Evolutionary conservation across 2,888 invertebrate genomes (phyloP).

Genomic region (Scaptomyza flava): DNA sequence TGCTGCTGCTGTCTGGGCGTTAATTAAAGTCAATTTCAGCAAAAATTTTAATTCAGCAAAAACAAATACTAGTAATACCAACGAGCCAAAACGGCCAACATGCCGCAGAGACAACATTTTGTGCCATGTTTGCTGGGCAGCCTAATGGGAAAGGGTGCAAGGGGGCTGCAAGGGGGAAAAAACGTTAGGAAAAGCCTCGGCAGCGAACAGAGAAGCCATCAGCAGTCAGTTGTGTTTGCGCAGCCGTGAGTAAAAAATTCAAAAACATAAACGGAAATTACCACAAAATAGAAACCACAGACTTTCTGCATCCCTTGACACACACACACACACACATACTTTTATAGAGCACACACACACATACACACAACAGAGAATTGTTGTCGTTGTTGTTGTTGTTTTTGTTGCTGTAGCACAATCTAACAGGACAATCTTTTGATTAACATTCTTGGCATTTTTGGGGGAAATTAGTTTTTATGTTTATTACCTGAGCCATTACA

Average conservation of each 20-base stretch:
- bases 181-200: slow-evolving; percentile 33
- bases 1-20: slow-evolving; percentile 11
- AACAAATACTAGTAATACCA: slow-evolving; percentile 57
- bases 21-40: slow-evolving; percentile 62
- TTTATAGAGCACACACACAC: slow-evolving; percentile 10
- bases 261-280: slow-evolving; percentile 81
- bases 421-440: slow-evolving; percentile 79
- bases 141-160: slow-evolving; percentile 1
- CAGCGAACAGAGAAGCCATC: slow-evolving; percentile 46
- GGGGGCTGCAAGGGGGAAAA: not conserved
- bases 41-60: slow-evolving; percentile 61
- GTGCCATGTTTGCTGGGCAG: slow-evolving; percentile 35
- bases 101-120: slow-evolving; percentile 50
- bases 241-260: slow-evolving; percentile 79
- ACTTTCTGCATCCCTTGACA: slow-evolving; percentile 42
- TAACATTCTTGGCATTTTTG: slow-evolving; percentile 76
- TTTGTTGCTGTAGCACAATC: slow-evolving; percentile 63
- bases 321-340: slow-evolving; percentile 23
- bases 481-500: slow-evolving; percentile 79
- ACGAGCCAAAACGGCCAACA: slow-evolving; percentile 20
- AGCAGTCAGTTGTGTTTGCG: slow-evolving; percentile 74
- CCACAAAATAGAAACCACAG: slow-evolving; percentile 80
- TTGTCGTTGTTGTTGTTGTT: slow-evolving; percentile 46
- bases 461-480: slow-evolving; percentile 79
- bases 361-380: slow-evolving; percentile 25